phyloP scores from a whole-genome alignment of 2,797 vertebrate genomes.

The Octomys mimax region DNA sequence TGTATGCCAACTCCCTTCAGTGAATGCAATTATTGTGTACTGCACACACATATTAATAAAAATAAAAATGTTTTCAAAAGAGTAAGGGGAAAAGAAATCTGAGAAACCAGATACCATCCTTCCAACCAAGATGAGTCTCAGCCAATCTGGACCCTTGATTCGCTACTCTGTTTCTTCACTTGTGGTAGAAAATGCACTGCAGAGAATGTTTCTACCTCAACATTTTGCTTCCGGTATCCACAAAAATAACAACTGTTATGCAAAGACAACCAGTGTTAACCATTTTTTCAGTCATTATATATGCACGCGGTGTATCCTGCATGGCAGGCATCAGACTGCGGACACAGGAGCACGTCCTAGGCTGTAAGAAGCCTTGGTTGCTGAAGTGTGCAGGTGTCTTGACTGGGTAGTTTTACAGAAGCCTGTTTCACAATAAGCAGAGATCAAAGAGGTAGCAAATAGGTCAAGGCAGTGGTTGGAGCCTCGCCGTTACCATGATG shows the following conservation, averaged over 20 bases:
- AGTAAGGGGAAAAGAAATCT: not conserved
- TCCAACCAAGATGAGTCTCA: not conserved
- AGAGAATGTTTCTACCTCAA: not conserved
- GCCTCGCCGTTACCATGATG: not conserved
- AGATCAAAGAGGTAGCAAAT: not conserved
- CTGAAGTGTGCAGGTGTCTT: not conserved
- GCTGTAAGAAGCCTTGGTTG: not conserved
- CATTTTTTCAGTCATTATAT: not conserved
- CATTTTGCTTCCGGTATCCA: constrained; percentile 26
- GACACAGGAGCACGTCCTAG: not conserved
- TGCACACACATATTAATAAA: not conserved
- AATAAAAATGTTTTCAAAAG: not conserved
- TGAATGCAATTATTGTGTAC: not conserved
- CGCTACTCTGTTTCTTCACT: constrained; percentile 12
- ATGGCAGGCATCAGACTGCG: not conserved
- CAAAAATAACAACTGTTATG: not conserved
- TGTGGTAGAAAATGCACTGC: not conserved
- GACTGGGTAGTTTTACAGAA: not conserved
- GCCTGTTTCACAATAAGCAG: not conserved
- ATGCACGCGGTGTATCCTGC: not conserved
- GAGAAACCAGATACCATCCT: not conserved
- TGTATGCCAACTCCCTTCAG: not conserved
- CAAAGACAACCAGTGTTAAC: not conserved
- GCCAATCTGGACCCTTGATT: not conserved
- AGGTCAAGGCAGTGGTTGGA: not conserved